Base-by-base conservation (phyloP, 2,797 vertebrate species). In the Pseudotriccus pelzelni region DNA sequence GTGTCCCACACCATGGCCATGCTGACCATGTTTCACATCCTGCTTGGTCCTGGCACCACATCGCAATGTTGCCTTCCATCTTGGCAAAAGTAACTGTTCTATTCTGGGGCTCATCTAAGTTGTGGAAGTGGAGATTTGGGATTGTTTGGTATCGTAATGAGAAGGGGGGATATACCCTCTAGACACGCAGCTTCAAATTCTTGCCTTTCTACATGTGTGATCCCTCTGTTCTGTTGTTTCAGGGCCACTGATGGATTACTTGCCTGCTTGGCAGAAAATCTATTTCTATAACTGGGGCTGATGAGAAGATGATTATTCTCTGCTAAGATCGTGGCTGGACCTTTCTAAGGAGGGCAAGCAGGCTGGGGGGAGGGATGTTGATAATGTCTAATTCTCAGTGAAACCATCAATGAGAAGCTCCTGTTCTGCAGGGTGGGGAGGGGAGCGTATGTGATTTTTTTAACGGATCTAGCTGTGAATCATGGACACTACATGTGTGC, bases 231-330 rank as follows among this genome's bases (percentile, higher is more conserved):
- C 21, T 96, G 46, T 95, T 64, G 6, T 96, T 97, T 88, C 98
- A 99, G 99, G 98, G 39, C 99, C 99, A 0, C 96, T 99, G 97
- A 99, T 99, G 98, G 99, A 99, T 47, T 99, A 99, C 95, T 98
- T 99, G 86, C 99, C 99, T 66, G 97, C 98, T 92, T 99, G 99
- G 99, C 99, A 99, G 98, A 99, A 99, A 97, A 99, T 99, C 94
- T 99, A 99, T 97, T 99, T 99, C 98, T 99, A 99, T 97, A 99
- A 98, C 97, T 99, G 99, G 99, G 99, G 99, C 41, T 99, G 97
- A 98, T 77, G 32, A 94, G 81, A 93, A 88, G 84, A 81, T 41
- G 23, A 20, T 70, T 80, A 2, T 52, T 85, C 52, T 52, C 36
- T 50, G 49, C 55, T 60, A 46, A 80, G 87, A 86, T 82, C 56